A percentile compares a stretch with the other conserved stretches of the same genome.
phyloP scores from a whole-genome alignment of 2,888 invertebrate species.

The Acrobasis consociella region DNA sequence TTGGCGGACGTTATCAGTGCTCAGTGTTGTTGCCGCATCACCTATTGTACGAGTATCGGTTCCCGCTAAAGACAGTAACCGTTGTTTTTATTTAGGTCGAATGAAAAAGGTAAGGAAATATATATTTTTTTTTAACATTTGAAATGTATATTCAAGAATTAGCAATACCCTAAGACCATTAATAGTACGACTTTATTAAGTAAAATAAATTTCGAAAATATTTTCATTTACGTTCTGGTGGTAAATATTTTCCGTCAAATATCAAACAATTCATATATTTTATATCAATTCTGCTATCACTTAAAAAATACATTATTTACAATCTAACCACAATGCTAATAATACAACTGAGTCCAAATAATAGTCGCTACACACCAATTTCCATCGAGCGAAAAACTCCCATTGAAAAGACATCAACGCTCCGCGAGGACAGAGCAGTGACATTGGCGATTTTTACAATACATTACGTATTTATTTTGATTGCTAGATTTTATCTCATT shows the following conservation, averaged over 20 bases:
- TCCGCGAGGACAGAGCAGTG: background rate
- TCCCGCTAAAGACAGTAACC: conserved; percentile 41
- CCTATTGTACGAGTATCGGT: conserved; percentile 42
- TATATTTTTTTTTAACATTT: background rate
- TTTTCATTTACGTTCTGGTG: too few species aligned
- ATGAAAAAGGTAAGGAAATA: conserved; percentile 52
- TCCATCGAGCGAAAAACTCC: conserved; percentile 10
- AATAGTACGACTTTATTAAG: too few species aligned
- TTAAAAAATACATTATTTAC: background rate
- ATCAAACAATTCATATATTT: background rate
- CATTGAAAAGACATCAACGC: conserved; percentile 51
- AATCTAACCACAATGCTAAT: background rate
- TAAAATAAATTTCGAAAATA: too few species aligned
- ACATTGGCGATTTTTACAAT: background rate
- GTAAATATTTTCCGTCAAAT: background rate
- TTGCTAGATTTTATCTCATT: background rate
- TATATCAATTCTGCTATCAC: background rate
- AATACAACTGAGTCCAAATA: background rate
- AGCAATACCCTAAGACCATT: too few species aligned
- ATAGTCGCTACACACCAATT: background rate
- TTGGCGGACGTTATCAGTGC: conserved; percentile 47
- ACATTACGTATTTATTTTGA: background rate
- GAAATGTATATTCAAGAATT: too few species aligned
- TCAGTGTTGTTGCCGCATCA: conserved; percentile 55
- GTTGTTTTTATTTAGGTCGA: conserved; percentile 50